Evolutionary conservation across 92 coral and sea anemone species (phyloP).

Genomic region (Porites evermanni): DNA sequence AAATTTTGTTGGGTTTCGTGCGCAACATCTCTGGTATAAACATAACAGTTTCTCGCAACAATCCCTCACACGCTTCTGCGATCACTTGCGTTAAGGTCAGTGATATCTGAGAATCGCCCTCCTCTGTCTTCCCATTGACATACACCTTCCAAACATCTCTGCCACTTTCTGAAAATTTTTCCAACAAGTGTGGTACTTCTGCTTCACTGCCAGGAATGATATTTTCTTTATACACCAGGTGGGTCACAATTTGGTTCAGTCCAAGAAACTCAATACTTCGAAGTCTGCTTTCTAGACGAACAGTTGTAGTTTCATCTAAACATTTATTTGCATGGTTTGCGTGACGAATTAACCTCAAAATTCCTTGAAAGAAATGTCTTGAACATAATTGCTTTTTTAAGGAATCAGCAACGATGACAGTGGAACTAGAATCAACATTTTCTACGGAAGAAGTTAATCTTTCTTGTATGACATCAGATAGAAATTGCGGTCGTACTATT

Average conservation of each 20-base stretch:
- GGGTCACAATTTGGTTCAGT: conserved; percentile 33
- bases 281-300: conserved; percentile 31
- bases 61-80: conserved; percentile 33
- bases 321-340: conserved; percentile 15
- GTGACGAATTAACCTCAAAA: conserved; percentile 70
- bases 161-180: conserved; percentile 1
- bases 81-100: conserved; percentile 37
- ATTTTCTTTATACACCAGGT: conserved; percentile 29
- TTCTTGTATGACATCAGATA: conserved; percentile 62
- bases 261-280: conserved; percentile 40
- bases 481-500: conserved; percentile 52
- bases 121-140: conserved; percentile 5
- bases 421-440: not conserved
- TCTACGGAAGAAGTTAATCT: conserved; percentile 16
- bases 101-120: not conserved
- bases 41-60: conserved; percentile 26
- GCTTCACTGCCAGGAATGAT: conserved; percentile 62
- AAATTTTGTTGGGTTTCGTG: conserved; percentile 28
- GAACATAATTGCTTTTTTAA: conserved; percentile 49
- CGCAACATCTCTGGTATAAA: conserved; percentile 42
- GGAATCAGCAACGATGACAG: conserved; percentile 26
- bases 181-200: conserved; percentile 57
- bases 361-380: conserved; percentile 55
- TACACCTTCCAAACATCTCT: conserved; percentile 58
- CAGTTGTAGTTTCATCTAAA: conserved; percentile 26